These are phyloP conservation scores for Scalopus aquaticus DNA, from an alignment of 2,113 vertebrate species.

Conservation along the genomic window DNA sequence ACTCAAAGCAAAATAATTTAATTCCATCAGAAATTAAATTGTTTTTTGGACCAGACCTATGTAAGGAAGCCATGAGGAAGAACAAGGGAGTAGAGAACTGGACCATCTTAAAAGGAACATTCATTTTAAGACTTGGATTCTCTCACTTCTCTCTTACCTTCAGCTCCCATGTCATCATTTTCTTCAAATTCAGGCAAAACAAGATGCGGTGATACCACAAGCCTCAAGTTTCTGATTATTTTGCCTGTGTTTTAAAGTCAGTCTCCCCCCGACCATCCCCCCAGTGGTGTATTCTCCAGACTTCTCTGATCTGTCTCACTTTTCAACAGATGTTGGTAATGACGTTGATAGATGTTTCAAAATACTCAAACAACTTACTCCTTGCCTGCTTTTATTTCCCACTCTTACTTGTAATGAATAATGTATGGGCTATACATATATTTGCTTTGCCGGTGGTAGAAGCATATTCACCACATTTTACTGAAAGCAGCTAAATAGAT, in stretches of 20 bases:
- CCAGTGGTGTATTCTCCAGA: constrained; percentile 1
- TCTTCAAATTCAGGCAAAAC: constrained; percentile 57
- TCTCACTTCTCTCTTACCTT: constrained; percentile 10
- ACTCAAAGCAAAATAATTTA: constrained; percentile 57
- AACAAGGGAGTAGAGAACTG: constrained; percentile 25
- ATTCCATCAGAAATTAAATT: constrained; percentile 54
- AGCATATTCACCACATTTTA: constrained; percentile 45
- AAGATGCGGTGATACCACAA: not conserved
- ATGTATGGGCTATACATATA: not conserved
- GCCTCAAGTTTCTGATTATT: not conserved
- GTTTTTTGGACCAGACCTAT: constrained; percentile 39
- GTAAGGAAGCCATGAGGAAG: constrained; percentile 3
- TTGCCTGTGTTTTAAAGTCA: not conserved
- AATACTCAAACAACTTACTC: constrained; percentile 30
- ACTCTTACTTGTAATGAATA: constrained; percentile 26
- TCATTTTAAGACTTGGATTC: constrained; percentile 33
- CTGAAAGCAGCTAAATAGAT: not conserved
- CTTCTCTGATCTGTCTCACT: not conserved
- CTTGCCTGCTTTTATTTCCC: constrained; percentile 59
- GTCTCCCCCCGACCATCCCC: not conserved
- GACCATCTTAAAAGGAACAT: constrained; percentile 47
- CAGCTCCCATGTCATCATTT: constrained; percentile 45
- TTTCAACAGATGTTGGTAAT: constrained; percentile 55
- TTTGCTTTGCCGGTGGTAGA: constrained; percentile 52
- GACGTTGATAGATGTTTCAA: constrained; percentile 7